phyloP scores from a whole-genome alignment of 2,888 invertebrate species.

The Drosophila kokeensis region DNA sequence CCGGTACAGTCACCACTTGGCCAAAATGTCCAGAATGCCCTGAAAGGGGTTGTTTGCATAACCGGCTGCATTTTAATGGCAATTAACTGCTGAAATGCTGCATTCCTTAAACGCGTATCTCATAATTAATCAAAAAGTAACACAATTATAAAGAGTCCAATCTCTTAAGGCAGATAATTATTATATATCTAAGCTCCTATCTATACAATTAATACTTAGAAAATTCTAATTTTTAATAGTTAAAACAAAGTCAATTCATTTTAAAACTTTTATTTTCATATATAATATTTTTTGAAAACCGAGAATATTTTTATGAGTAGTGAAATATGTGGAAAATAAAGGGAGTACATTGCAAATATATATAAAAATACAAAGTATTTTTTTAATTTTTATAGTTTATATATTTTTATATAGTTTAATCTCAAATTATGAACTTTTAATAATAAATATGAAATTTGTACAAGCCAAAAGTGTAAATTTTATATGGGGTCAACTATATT shows the following conservation, averaged over 20 bases:
- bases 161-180: background rate
- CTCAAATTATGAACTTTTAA: background rate
- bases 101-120: background rate
- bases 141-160: background rate
- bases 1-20: slow-evolving; percentile 33
- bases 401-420: no score
- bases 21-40: background rate
- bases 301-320: background rate
- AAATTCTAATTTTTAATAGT: background rate
- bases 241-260: background rate
- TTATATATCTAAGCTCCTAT: background rate
- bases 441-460: background rate
- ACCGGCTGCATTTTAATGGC: slow-evolving; percentile 39
- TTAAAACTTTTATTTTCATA: background rate
- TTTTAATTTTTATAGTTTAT: background rate
- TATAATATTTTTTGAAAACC: background rate
- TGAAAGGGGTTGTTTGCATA: slow-evolving; percentile 28
- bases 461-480: background rate
- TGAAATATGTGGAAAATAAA: background rate
- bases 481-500: background rate
- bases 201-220: rapidly evolving
- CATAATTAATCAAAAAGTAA: background rate
- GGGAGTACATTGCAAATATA: background rate
- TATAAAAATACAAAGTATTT: background rate
- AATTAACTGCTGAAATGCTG: slow-evolving; percentile 31